Percentiles rank a stretch among this genome's conserved stretches.
Evolutionary conservation across 2,113 vertebrate species (phyloP).

Genomic region (Oxyura jamaicensis): DNA sequence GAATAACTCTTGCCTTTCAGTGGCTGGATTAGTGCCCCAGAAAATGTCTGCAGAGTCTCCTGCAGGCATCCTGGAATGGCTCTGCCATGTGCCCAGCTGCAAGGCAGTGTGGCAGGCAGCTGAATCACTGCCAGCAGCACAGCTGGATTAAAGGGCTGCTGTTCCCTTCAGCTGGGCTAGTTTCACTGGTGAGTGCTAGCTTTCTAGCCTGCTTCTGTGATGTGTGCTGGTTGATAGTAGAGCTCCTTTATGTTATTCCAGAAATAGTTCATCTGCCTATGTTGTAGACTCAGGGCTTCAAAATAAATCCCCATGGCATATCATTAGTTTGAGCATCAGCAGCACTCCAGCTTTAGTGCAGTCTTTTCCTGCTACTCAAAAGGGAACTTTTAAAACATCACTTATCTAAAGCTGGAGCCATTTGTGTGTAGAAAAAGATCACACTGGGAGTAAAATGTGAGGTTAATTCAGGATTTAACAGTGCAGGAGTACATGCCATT

Average conservation of each 20-base stretch:
- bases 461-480: conserved; percentile 20
- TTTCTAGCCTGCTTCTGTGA: background rate
- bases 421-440: conserved; percentile 10
- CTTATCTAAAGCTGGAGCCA: background rate
- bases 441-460: conserved; percentile 10
- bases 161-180: background rate
- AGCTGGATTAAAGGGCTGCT: background rate
- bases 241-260: background rate
- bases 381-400: background rate
- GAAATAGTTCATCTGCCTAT: background rate
- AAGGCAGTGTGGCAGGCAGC: background rate
- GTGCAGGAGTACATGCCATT: background rate
- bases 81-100: background rate
- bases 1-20: background rate
- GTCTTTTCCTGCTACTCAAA: background rate
- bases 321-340: background rate
- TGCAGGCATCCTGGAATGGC: background rate
- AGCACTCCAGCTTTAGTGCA: background rate
- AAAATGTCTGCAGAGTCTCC: background rate
- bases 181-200: background rate
- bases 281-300: background rate
- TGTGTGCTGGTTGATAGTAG: background rate
- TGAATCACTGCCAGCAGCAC: background rate
- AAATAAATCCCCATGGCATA: background rate
- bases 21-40: background rate